Base-by-base conservation (phyloP, 2,888 invertebrate genomes). In the Axea sp. region DNA sequence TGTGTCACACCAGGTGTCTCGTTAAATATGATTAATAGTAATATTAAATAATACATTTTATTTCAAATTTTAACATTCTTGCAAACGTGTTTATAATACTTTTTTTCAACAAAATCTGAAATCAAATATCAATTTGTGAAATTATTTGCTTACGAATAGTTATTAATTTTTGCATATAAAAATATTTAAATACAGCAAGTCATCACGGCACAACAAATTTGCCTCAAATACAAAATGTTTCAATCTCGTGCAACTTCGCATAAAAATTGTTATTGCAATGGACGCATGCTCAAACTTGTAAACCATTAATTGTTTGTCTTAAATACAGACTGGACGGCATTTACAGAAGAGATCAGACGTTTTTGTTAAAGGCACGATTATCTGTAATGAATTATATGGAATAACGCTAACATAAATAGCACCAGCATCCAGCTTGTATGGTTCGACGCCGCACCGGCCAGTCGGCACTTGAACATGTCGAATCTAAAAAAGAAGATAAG, bases 391-490 rank as follows among this genome's bases (percentile, higher is more conserved):
- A 67, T 33, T 2, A 76, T 72, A 26, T 79, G 81, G 39, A 82
- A 81, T 6, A 83, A 30, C 31, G 76, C 73, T 45, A 82, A 19
- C 11, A 76, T 49, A 9, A 79, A 45, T 7, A 86, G 35, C 12
- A 88, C 45, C 33, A 88, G 67, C 33, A 88, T 53, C 80, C 84
- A 84, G 82, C 91, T 94, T 37, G 91, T 90, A 81, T 92, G 91
- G 60, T 93, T 86, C 0, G 90, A 90, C 0, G 92, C 90, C 0
- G 95, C 96, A 12, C 94, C 96, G 0, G 97, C 97, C 75, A 97
- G 88, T 22, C 98, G 91, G 85, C 98, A 98, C 84, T 95, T 96
- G 84, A 97, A 95, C 92, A 96, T 95, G 86, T 97, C 95, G 75
- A 93, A 95, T 76, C 90, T 89, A 80, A 7, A 82, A 85, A 68